Base-by-base conservation (phyloP, 2,888 invertebrate species). In the Thalpophila matura region DNA sequence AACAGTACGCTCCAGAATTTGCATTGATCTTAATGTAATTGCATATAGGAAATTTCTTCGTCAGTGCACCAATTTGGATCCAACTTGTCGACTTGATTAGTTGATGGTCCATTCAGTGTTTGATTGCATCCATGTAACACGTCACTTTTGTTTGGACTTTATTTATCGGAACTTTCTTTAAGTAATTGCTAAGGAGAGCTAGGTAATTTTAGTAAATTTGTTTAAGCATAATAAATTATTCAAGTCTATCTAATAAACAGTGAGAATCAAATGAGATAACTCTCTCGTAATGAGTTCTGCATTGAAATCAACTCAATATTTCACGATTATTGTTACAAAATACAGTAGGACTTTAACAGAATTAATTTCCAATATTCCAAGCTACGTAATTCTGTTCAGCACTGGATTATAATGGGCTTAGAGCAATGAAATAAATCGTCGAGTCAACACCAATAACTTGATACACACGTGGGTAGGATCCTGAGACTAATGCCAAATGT, bases 1-100 rank as follows among this genome's bases (percentile, higher is more conserved):
- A n/a, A n/a, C n/a, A n/a, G n/a, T n/a, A 80, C 87, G 89, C 86
- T 91, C 89, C 91, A 90, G 91, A 90, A 91, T 92, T 87, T 92
- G 87, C 90, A 92, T 91, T 87, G 89, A 90, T 85, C 65, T 80
- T 80, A 85, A 84, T 81, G 83, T 85, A 86, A 87, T 87, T 86
- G 81, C 81, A 76, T 74, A 81, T 72, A 74, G 66, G 75, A 80
- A 74, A 80, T 77, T 79, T 72, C 68, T 79, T 79, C 75, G 71
- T 80, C 73, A 67, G 62, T 55, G 68, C 79, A 83, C 83, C 83
- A 82, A 83, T 84, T 86, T 85, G 85, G 81, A 72, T 59, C 69
- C 70, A 69, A 70, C 72, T 73, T 83, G 82, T 79, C 78, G 61
- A 69, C 78, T 71, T 76, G 71, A 86, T 79, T 79, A 79, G 88